Percentiles rank a stretch among this genome's conserved stretches.
Conservation (phyloP, 2,888 invertebrate genomes). For the Eupithecia subfuscata region DNA sequence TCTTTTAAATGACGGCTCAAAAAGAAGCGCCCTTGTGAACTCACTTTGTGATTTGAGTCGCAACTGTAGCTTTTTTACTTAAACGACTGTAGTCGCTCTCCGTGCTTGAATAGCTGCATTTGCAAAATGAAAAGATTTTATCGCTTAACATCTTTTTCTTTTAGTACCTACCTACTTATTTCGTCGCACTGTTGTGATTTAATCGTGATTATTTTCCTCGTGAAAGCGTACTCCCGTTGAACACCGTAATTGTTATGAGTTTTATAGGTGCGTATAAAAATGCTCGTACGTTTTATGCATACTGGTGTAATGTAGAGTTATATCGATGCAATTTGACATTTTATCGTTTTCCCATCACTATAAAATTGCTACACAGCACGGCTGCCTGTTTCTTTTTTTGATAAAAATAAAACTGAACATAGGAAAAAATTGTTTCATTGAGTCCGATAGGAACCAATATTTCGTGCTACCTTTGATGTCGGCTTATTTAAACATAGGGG, state of each 20-base stretch:
- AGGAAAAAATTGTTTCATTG: constrained; percentile 60
- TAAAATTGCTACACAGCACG: constrained; percentile 42
- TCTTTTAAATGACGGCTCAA: constrained; percentile 51
- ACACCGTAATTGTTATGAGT: constrained; percentile 46
- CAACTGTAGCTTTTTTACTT: constrained; percentile 57
- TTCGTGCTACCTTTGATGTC: constrained; percentile 71
- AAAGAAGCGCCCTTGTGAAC: constrained; percentile 46
- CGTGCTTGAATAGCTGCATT: constrained; percentile 48
- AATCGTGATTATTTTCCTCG: constrained; percentile 43
- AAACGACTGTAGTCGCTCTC: constrained; percentile 48
- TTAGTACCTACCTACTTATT: constrained; percentile 42
- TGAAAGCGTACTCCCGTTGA: constrained; percentile 39
- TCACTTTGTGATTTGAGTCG: constrained; percentile 57
- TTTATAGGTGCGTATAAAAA: constrained; percentile 44
- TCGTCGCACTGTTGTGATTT: constrained; percentile 41
- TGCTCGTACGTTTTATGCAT: constrained; percentile 45
- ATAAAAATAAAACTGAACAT: constrained; percentile 48
- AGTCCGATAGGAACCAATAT: constrained; percentile 62
- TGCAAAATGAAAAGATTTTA: constrained; percentile 48
- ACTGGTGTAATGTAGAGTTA: constrained; percentile 45
- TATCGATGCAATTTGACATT: constrained; percentile 47
- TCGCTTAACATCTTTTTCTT: constrained; percentile 45
- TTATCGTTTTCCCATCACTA: constrained; percentile 46
- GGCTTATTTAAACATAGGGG: constrained; percentile 75
- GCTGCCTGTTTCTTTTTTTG: constrained; percentile 44